Percentiles rank a stretch among this genome's conserved stretches.
Evolutionary conservation across 2,113 vertebrate genomes (phyloP).

Genomic region (Ramphastos sulfuratus): DNA sequence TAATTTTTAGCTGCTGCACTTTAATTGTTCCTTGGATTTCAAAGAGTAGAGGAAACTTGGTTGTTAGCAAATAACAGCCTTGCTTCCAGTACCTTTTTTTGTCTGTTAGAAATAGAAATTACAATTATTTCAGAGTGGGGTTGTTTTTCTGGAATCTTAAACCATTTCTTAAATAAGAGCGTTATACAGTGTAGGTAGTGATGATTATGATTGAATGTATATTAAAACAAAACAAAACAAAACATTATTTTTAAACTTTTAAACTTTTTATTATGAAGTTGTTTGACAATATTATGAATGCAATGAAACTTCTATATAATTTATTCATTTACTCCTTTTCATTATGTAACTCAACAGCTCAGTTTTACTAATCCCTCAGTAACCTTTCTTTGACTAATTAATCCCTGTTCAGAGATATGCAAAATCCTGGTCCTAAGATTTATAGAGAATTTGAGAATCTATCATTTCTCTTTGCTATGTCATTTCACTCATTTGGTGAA

Average conservation of each 20-base stretch:
- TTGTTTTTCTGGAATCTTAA: neutral
- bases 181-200: neutral
- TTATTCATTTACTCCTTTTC: neutral
- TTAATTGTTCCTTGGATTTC: slow-evolving; percentile 69
- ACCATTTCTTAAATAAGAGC: neutral
- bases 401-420: neutral
- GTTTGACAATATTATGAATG: neutral
- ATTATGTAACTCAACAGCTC: neutral
- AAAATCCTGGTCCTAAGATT: neutral
- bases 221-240: neutral
- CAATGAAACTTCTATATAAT: neutral
- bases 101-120: neutral
- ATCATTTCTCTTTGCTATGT: neutral
- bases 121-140: neutral
- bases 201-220: neutral
- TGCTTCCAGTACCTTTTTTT: neutral
- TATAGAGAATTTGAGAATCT: neutral
- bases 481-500: neutral
- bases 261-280: neutral
- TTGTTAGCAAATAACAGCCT: slow-evolving; percentile 20
- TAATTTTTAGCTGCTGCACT: slow-evolving; percentile 68
- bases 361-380: neutral
- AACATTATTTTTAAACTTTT: neutral
- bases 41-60: slow-evolving; percentile 14
- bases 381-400: neutral